These are phyloP conservation scores for Ptilonorhynchus violaceus DNA, from an alignment of 2,113 vertebrate species.

Conservation along the genomic window DNA sequence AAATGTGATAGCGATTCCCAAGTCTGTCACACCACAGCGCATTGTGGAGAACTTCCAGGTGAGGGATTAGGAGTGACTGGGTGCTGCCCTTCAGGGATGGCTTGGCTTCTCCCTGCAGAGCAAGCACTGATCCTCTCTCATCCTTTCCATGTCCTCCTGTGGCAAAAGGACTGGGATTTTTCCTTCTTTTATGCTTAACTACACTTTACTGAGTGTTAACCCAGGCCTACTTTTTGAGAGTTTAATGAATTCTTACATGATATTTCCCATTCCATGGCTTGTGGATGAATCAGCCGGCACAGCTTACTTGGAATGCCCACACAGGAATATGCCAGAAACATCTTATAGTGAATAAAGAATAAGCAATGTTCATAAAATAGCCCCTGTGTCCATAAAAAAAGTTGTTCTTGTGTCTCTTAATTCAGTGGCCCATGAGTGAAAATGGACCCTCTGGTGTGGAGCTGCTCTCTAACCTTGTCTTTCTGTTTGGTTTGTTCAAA, in stretches of 20 bases:
- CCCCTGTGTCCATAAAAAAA: neutral
- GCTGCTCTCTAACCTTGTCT: neutral
- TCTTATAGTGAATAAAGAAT: neutral
- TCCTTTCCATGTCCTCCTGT: neutral
- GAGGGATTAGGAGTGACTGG: neutral
- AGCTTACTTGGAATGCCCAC: neutral
- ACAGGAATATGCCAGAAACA: neutral
- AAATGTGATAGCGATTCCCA: slow-evolving; percentile 86
- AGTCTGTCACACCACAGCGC: slow-evolving; percentile 84
- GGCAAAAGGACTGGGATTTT: neutral
- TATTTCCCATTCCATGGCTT: neutral
- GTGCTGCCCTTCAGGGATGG: neutral
- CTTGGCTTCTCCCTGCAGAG: neutral
- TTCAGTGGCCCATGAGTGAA: neutral
- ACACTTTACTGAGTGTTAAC: neutral
- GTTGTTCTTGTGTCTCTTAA: neutral
- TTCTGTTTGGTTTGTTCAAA: neutral
- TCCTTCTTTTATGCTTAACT: neutral
- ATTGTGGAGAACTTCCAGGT: slow-evolving; percentile 91
- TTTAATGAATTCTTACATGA: neutral
- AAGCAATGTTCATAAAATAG: neutral
- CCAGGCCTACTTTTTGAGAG: neutral
- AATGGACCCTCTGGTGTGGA: neutral
- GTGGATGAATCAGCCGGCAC: neutral
- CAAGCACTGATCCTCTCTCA: neutral